These are phyloP conservation scores for Glareola pratincola DNA, from an alignment of 2,113 vertebrate species.

Conservation along the genomic window DNA sequence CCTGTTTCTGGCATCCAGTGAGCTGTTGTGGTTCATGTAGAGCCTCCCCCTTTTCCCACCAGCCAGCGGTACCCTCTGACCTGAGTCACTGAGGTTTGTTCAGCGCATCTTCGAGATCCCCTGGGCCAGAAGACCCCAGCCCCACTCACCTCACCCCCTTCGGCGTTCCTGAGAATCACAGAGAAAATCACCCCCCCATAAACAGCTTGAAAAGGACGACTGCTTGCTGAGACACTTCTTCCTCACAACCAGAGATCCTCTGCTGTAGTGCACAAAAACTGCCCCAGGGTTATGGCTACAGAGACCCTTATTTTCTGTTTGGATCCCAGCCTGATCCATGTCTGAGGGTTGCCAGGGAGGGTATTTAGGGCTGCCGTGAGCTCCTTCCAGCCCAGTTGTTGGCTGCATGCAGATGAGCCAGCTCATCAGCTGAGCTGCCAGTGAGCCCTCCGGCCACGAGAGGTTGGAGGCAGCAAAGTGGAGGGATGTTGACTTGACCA, in stretches of 20 bases:
- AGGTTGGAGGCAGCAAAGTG: conserved; percentile 28
- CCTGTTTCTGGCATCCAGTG: not conserved
- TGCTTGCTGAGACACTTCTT: not conserved
- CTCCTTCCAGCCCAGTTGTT: conserved; percentile 59
- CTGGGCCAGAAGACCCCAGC: not conserved
- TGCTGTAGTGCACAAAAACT: not conserved
- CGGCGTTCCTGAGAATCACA: not conserved
- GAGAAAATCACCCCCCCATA: not conserved
- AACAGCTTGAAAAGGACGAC: not conserved
- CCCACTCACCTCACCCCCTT: not conserved
- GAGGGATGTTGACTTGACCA: conserved; percentile 10
- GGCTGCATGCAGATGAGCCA: conserved; percentile 51
- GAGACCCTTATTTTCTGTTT: conserved; percentile 34
- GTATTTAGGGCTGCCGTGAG: conserved; percentile 43
- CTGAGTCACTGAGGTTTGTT: not conserved
- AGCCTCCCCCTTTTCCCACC: not conserved
- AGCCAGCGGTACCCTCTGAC: not conserved
- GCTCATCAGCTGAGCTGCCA: conserved; percentile 46
- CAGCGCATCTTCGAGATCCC: not conserved
- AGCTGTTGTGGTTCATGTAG: not conserved
- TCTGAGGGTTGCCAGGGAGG: conserved; percentile 40
- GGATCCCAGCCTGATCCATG: not conserved
- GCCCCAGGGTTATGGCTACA: not conserved
- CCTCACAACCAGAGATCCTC: not conserved
- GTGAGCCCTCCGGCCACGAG: not conserved